phyloP scores from a whole-genome alignment of 2,113 vertebrate genomes.

The Heteronetta atricapilla region DNA sequence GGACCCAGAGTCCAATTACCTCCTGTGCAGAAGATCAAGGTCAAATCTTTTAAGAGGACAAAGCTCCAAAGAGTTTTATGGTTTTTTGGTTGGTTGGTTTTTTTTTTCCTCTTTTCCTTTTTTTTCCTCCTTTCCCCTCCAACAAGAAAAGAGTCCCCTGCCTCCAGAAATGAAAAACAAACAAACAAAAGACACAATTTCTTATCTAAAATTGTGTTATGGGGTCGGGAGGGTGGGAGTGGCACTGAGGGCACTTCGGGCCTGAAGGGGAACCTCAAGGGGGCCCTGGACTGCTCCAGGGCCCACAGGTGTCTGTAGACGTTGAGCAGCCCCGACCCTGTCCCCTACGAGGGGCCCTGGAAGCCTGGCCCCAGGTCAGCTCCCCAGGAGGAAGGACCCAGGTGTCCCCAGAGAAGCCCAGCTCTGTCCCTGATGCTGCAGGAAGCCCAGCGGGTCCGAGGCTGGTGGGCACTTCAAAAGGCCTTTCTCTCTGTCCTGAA shows the following conservation, averaged over 20 bases:
- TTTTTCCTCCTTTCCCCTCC: not conserved
- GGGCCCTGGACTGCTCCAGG: not conserved
- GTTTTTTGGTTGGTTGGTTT: not conserved
- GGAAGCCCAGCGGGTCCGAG: rapidly evolving
- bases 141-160: not conserved
- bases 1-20: not conserved
- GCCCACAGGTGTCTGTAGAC: not conserved
- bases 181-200: not conserved
- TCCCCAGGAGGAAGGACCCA: rapidly evolving
- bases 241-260: not conserved
- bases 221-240: rapidly evolving
- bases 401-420: not conserved
- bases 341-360: not conserved
- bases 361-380: not conserved
- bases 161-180: not conserved
- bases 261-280: not conserved
- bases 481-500: not conserved
- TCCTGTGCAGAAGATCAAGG: not conserved
- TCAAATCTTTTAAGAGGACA: not conserved
- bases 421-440: rapidly evolving
- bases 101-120: not conserved
- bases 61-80: not conserved
- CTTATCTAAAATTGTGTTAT: not conserved
- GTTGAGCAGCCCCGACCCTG: not conserved
- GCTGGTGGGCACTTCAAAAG: not conserved